phyloP scores from a whole-genome alignment of 2,888 invertebrate genomes.

The Cantharis nigra region DNA sequence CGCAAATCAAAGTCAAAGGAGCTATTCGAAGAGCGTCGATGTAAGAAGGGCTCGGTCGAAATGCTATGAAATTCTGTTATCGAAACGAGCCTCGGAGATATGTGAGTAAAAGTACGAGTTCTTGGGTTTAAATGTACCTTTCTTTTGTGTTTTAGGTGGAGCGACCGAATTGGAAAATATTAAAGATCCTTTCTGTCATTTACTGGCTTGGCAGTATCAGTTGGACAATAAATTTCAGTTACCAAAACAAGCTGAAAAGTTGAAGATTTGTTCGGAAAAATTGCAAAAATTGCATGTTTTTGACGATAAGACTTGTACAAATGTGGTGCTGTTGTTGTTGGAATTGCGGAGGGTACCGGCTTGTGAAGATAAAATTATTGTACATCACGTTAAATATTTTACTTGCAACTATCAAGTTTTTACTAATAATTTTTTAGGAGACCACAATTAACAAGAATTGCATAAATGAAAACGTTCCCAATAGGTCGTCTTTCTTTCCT shows the following conservation, averaged over 20 bases:
- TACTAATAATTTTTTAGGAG: constrained; percentile 2
- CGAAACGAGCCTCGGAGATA: constrained; percentile 8
- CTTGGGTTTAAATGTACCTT: neutral
- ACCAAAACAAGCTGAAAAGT: constrained; percentile 40
- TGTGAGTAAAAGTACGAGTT: neutral
- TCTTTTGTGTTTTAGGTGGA: constrained; percentile 20
- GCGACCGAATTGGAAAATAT: constrained; percentile 38
- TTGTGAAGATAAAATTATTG: constrained; percentile 20
- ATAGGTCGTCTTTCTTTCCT: constrained; percentile 3
- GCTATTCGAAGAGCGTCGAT: neutral
- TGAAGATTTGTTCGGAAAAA: constrained; percentile 39
- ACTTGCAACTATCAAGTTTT: neutral
- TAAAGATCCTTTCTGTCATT: constrained; percentile 45
- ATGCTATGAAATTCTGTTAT: constrained; percentile 46
- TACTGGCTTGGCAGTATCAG: constrained; percentile 49
- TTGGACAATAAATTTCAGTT: constrained; percentile 43
- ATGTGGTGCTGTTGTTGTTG: constrained; percentile 32
- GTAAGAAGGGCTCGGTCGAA: constrained; percentile 43
- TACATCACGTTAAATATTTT: neutral
- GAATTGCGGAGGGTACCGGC: constrained; percentile 29
- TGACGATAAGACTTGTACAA: constrained; percentile 18
- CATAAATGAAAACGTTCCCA: neutral
- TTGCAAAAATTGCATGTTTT: constrained; percentile 30
- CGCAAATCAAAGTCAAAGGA: constrained; percentile 8
- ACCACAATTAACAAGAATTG: neutral